Percentiles rank a stretch among this genome's conserved stretches.
These are phyloP conservation scores for Ennomos quercinarius DNA, from an alignment of 2,888 invertebrate species.

Conservation along the genomic window DNA sequence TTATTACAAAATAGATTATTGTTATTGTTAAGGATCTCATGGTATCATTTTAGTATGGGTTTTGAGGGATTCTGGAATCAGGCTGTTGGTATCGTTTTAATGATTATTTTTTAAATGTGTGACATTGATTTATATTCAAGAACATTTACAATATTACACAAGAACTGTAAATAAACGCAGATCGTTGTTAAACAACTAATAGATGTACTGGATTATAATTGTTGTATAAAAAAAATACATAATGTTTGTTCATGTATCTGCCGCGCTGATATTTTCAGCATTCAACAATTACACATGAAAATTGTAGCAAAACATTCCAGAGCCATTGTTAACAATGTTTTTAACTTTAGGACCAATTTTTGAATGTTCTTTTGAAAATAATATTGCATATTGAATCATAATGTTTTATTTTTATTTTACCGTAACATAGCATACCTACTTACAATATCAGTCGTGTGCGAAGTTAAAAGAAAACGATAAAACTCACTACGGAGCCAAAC, in stretches of 20 bases:
- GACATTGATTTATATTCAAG: slow-evolving; percentile 41
- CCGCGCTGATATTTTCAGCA: slow-evolving; percentile 55
- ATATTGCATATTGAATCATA: slow-evolving; percentile 81
- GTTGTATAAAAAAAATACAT: slow-evolving; percentile 40
- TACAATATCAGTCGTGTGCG: slow-evolving; percentile 42
- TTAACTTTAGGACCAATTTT: slow-evolving; percentile 86
- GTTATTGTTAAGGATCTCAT: slow-evolving; percentile 85
- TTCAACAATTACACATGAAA: slow-evolving; percentile 69
- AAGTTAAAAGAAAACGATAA: slow-evolving; percentile 18
- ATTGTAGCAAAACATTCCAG: slow-evolving; percentile 81
- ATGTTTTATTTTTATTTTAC: slow-evolving; percentile 54
- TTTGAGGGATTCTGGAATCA: slow-evolving; percentile 78
- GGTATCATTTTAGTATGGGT: slow-evolving; percentile 73
- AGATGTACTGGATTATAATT: slow-evolving; percentile 47
- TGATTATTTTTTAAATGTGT: slow-evolving; percentile 54
- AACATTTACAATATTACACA: slow-evolving; percentile 33
- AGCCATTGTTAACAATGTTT: slow-evolving; percentile 84
- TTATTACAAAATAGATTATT: slow-evolving; percentile 79
- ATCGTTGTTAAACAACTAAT: slow-evolving; percentile 63
- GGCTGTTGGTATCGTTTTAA: slow-evolving; percentile 68
- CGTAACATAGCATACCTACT: slow-evolving; percentile 25
- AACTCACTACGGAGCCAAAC: slow-evolving; percentile 59
- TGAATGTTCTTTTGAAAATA: slow-evolving; percentile 85
- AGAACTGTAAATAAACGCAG: slow-evolving; percentile 38
- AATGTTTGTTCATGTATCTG: slow-evolving; percentile 14